phyloP scores from a whole-genome alignment of 2,113 vertebrate species.

The Tichodroma muraria region DNA sequence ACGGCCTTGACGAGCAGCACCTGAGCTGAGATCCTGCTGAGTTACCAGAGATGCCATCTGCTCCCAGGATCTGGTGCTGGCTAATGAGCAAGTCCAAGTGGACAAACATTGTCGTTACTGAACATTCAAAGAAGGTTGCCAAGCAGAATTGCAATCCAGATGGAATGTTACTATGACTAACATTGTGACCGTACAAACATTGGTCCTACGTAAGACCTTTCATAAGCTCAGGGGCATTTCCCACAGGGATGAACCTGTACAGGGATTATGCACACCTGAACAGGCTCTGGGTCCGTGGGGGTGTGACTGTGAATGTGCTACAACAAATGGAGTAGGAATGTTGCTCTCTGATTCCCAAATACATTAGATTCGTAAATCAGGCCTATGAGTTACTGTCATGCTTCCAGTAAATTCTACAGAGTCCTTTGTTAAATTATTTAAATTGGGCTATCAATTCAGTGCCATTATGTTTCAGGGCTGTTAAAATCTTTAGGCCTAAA shows the following conservation, averaged over 20 bases:
- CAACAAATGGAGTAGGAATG: too few species aligned
- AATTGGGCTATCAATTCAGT: not conserved
- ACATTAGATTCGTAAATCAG: accelerated
- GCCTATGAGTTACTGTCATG: too few species aligned
- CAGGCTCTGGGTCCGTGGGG: not conserved
- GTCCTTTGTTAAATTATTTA: not conserved
- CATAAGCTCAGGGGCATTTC: not conserved
- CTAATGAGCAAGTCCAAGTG: not conserved
- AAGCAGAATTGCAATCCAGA: accelerated
- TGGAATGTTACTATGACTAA: accelerated
- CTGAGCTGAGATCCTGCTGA: not conserved
- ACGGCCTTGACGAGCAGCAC: accelerated
- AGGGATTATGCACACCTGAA: too few species aligned
- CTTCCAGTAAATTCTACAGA: not conserved
- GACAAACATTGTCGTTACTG: too few species aligned
- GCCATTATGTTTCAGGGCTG: accelerated
- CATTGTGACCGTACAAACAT: too few species aligned
- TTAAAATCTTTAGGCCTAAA: not conserved
- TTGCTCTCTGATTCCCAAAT: not conserved
- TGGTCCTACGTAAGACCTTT: not conserved
- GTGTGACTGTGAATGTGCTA: too few species aligned
- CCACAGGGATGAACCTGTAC: too few species aligned
- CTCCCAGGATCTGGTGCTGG: too few species aligned
- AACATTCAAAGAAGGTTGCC: not conserved
- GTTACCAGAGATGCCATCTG: not conserved